A percentile compares a stretch with the other conserved stretches of the same genome.
Evolutionary conservation across 2,888 invertebrate genomes (phyloP).

Genomic region (Teinopalpus imperialis): DNA sequence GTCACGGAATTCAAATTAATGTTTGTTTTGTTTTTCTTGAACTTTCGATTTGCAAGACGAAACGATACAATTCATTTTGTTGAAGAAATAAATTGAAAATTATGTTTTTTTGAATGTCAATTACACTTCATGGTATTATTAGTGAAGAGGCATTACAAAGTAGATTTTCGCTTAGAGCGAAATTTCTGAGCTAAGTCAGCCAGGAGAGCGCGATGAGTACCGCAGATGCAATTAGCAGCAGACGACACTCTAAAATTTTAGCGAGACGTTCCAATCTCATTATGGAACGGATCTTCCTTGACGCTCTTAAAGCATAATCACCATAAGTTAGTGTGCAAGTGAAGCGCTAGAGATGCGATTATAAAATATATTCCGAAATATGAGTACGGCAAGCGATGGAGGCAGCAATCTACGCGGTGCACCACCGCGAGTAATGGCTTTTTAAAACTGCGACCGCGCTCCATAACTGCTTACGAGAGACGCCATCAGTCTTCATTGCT

Average conservation of each 20-base stretch:
- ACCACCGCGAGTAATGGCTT: conserved; percentile 78
- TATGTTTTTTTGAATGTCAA: too few species aligned
- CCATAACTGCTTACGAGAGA: conserved; percentile 79
- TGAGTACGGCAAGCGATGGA: conserved; percentile 53
- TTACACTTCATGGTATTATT: too few species aligned
- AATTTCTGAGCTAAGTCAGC: conserved; percentile 27
- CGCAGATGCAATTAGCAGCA: conserved; percentile 76
- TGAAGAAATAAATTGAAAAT: too few species aligned
- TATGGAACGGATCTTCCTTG: conserved; percentile 79
- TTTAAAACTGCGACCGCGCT: conserved; percentile 82
- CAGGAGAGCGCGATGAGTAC: conserved; percentile 39
- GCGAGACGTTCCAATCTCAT: conserved; percentile 79
- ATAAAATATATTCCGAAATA: conserved; percentile 79
- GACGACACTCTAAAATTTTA: conserved; percentile 79
- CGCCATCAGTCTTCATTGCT: conserved; percentile 82
- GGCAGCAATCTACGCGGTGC: conserved; percentile 75
- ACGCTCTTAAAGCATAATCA: conserved; percentile 80
- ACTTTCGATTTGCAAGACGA: conserved; percentile 63
- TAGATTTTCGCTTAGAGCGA: conserved; percentile 3
- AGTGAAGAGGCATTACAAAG: too few species aligned
- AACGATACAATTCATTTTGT: conserved; percentile 54
- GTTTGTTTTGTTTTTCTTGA: conserved; percentile 76
- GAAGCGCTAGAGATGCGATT: conserved; percentile 80
- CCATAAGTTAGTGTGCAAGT: conserved; percentile 79
- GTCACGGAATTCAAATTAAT: conserved; percentile 78